Evolutionary conservation across 2,113 vertebrate genomes (phyloP).

Genomic region (Lepisosteus oculatus): DNA sequence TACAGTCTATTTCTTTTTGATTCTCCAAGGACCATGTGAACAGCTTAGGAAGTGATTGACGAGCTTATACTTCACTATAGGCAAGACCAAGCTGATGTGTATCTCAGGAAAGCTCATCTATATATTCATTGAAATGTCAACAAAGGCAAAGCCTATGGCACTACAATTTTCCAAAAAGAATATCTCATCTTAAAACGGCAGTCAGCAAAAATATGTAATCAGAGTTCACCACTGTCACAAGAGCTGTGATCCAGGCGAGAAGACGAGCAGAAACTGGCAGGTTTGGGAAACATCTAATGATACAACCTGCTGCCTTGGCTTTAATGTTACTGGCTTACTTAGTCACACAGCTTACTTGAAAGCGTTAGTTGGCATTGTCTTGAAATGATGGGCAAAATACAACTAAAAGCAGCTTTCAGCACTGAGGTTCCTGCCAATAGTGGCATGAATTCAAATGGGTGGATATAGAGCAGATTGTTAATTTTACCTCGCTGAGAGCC

Average conservation of each 20-base stretch:
- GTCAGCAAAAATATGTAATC: slow-evolving; percentile 38
- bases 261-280: slow-evolving; percentile 8
- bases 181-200: slow-evolving; percentile 22
- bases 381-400: too few relatives aligned
- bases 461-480: too few relatives aligned
- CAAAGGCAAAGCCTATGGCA: slow-evolving; percentile 27
- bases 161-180: slow-evolving; percentile 24
- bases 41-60: slow-evolving; percentile 18
- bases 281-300: neutral
- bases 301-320: neutral
- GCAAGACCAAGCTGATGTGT: slow-evolving; percentile 21
- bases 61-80: slow-evolving; percentile 28
- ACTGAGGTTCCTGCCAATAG: too few relatives aligned
- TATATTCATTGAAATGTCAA: slow-evolving; percentile 47
- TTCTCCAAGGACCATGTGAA: slow-evolving; percentile 10
- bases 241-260: neutral
- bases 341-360: neutral
- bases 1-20: neutral
- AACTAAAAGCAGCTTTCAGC: too few relatives aligned
- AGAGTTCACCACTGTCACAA: slow-evolving; percentile 26
- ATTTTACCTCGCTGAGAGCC: too few relatives aligned
- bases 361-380: too few relatives aligned
- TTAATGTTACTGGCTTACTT: neutral
- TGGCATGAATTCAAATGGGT: too few relatives aligned
- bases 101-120: slow-evolving; percentile 24